These are phyloP conservation scores for Trogon surrucura DNA, from an alignment of 2,113 vertebrate species.

Conservation along the genomic window DNA sequence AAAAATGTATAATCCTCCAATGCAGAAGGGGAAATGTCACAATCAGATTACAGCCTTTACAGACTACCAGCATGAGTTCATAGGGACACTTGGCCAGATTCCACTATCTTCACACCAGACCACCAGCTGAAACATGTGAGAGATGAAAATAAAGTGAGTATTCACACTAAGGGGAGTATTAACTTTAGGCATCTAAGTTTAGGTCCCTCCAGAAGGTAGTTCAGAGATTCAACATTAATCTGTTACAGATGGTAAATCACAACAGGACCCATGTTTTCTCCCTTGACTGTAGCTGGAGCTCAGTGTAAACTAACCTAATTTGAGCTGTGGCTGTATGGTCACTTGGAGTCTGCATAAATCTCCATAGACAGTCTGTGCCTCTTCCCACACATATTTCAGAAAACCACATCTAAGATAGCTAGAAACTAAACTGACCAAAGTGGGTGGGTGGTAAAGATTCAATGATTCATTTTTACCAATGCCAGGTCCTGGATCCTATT, in stretches of 20 bases:
- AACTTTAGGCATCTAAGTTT: background rate
- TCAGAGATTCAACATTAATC: background rate
- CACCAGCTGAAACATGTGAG: background rate
- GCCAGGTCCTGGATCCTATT: background rate
- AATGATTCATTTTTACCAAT: background rate
- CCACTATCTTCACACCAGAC: background rate
- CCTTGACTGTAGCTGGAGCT: background rate
- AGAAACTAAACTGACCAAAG: background rate
- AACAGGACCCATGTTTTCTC: accelerated
- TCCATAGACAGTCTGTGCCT: background rate
- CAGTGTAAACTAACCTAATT: background rate
- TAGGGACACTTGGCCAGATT: background rate
- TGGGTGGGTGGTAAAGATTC: background rate
- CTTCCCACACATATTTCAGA: background rate
- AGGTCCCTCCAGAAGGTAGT: background rate
- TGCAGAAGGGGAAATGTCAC: background rate
- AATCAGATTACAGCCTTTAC: background rate
- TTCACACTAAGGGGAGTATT: background rate
- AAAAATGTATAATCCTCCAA: background rate
- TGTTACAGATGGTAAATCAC: background rate
- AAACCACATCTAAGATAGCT: background rate
- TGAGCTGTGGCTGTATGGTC: background rate
- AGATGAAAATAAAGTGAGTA: background rate
- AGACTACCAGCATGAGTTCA: background rate
- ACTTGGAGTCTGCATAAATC: background rate